Conservation (phyloP, 2,113 vertebrate species). For the Oxyruncus cristatus region DNA sequence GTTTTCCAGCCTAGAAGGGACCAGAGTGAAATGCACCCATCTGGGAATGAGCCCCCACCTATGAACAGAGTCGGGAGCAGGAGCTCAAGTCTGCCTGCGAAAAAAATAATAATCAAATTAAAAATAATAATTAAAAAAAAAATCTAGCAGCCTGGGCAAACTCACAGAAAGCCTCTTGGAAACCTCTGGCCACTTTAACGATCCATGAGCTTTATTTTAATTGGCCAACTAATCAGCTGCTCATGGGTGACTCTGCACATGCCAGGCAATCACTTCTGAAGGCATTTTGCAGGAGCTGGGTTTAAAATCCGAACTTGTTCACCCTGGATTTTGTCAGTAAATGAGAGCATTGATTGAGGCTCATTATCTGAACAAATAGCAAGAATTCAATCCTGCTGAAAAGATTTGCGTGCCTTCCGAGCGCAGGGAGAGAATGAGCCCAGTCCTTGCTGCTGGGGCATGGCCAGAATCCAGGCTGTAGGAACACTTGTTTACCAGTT, state of each 20-base stretch:
- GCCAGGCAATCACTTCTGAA: background rate
- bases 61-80: accelerated
- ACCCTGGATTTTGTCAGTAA: background rate
- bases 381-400: background rate
- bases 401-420: background rate
- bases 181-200: background rate
- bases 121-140: background rate
- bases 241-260: background rate
- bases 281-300: background rate
- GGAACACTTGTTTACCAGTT: background rate
- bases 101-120: background rate
- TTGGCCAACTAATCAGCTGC: conserved; percentile 25
- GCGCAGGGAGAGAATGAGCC: background rate
- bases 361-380: background rate
- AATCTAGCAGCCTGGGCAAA: background rate
- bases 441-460: background rate
- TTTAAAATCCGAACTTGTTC: conserved; percentile 17
- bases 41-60: background rate
- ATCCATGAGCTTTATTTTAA: conserved; percentile 19
- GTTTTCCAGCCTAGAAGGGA: background rate
- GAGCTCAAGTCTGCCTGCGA: background rate
- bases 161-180: background rate
- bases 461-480: background rate
- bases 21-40: accelerated
- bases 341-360: conserved; percentile 7